Conservation (phyloP, 1,140 invertebrate genomes). For the Drosophila mojavensis region DNA sequence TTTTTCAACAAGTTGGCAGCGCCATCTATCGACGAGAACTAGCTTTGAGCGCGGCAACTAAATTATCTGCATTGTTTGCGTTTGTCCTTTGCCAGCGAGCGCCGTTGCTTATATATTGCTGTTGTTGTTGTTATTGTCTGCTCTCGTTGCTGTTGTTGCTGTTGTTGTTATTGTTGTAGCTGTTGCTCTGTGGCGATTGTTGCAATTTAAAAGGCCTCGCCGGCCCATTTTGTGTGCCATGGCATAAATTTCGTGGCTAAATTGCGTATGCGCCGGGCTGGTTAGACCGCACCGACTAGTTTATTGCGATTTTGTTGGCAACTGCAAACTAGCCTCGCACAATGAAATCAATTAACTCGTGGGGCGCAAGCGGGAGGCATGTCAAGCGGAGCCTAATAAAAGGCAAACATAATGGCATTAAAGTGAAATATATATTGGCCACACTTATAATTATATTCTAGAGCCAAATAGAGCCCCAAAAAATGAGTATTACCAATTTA, state of each 20-base stretch:
- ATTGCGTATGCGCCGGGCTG: constrained; percentile 57
- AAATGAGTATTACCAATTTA: too few species aligned
- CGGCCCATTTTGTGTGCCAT: constrained; percentile 64
- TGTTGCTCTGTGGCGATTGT: constrained; percentile 22
- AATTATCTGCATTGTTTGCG: constrained; percentile 78
- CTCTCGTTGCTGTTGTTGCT: constrained; percentile 7
- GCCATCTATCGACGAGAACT: constrained; percentile 17
- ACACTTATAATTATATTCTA: background rate
- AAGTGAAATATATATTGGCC: background rate
- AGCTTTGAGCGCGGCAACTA: constrained; percentile 58
- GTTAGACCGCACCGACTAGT: constrained; percentile 53
- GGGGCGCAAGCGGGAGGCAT: background rate
- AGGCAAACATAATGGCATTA: constrained; percentile 4
- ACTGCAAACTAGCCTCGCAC: constrained; percentile 2
- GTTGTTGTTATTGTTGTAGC: constrained; percentile 5
- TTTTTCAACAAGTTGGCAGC: constrained; percentile 67
- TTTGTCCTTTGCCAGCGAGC: constrained; percentile 52
- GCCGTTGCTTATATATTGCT: too few species aligned
- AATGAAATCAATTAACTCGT: constrained; percentile 64
- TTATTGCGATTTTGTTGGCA: constrained; percentile 49
- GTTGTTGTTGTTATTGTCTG: constrained; percentile 6
- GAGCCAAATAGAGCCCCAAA: background rate
- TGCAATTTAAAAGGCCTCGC: constrained; percentile 50
- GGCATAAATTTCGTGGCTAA: constrained; percentile 79
- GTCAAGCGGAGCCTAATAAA: constrained; percentile 34